Percentiles rank a stretch among this genome's conserved stretches.
Evolutionary conservation across 2,797 vertebrate species (phyloP).

Genomic region (Hephaestus fuliginosus): DNA sequence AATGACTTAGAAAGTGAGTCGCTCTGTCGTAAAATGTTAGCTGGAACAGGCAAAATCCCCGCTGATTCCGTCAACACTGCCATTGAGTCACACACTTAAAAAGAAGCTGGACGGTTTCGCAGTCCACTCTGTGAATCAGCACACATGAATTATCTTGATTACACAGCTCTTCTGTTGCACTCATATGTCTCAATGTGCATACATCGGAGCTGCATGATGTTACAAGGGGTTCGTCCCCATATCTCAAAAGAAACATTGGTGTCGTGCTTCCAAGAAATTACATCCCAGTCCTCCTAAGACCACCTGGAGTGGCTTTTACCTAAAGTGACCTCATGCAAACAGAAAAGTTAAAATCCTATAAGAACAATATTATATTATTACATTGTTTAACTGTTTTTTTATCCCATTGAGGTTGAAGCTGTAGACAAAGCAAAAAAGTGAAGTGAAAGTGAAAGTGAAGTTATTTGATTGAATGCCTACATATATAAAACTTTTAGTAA

Average conservation of each 20-base stretch:
- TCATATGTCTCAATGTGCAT: neutral
- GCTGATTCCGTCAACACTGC: neutral
- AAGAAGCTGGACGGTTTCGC: slow-evolving; percentile 10
- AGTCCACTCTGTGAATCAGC: slow-evolving; percentile 15
- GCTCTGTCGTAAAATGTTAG: slow-evolving; percentile 35
- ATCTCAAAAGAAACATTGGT: too few relatives aligned
- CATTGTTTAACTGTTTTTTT: too few relatives aligned
- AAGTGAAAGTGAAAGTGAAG: too few relatives aligned
- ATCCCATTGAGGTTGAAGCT: too few relatives aligned
- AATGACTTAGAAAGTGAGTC: slow-evolving; percentile 35
- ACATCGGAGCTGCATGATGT: neutral
- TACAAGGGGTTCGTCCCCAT: too few relatives aligned
- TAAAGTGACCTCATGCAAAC: neutral
- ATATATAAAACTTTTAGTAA: neutral
- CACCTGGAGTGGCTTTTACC: neutral
- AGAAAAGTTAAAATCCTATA: neutral
- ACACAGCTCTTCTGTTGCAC: neutral
- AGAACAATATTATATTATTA: too few relatives aligned
- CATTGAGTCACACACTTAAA: slow-evolving; percentile 57
- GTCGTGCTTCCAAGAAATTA: neutral
- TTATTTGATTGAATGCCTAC: neutral
- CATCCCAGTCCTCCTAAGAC: neutral
- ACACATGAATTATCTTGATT: too few relatives aligned
- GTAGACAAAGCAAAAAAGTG: too few relatives aligned
- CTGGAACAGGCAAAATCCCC: slow-evolving; percentile 57